Evolutionary conservation across 2,113 vertebrate species (phyloP).

Genomic region (Gymnobelideus leadbeateri): DNA sequence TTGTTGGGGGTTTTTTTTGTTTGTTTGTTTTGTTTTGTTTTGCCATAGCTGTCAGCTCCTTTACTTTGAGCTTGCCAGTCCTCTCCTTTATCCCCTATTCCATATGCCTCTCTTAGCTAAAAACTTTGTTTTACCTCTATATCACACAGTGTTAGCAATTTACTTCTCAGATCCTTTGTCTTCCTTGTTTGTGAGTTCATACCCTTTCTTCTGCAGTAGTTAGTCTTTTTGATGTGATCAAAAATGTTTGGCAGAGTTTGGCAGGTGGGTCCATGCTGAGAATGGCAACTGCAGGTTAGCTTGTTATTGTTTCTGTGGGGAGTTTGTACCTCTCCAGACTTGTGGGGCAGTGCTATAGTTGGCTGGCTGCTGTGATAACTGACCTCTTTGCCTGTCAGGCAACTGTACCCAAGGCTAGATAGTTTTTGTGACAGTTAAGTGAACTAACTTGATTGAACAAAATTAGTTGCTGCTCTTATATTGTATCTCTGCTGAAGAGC

Average conservation of each 20-base stretch:
- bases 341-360: background rate
- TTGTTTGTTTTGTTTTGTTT: no score
- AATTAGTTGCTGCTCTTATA: constrained; percentile 68
- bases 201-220: background rate
- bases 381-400: constrained; percentile 39
- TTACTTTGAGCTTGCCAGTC: constrained; percentile 31
- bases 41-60: background rate
- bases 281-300: constrained; percentile 3
- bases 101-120: background rate
- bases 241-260: background rate
- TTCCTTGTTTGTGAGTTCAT: constrained; percentile 1
- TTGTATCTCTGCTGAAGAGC: constrained; percentile 65
- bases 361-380: constrained; percentile 52
- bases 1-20: no score
- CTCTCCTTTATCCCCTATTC: constrained; percentile 15
- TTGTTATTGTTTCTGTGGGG: background rate
- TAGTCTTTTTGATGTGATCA: constrained; percentile 2
- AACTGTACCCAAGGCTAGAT: constrained; percentile 64
- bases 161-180: background rate
- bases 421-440: constrained; percentile 70
- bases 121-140: background rate
- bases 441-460: constrained; percentile 70
- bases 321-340: background rate
- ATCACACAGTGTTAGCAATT: constrained; percentile 6
- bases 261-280: background rate